Evolutionary conservation across 2,113 vertebrate genomes (phyloP).

Genomic region (Speoplatyrhinus poulsoni): DNA sequence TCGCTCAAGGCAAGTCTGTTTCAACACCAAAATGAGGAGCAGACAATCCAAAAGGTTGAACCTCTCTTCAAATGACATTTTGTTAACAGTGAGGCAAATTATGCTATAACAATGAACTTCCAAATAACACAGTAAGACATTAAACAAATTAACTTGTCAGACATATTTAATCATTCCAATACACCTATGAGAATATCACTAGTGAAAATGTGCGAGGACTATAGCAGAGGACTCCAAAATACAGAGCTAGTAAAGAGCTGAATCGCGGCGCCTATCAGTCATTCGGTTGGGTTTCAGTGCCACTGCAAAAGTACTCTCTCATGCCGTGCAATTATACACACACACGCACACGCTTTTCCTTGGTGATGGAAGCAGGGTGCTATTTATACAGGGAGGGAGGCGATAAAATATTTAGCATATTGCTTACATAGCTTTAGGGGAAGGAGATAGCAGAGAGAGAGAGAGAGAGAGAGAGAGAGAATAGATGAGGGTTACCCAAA

Average conservation of each 20-base stretch:
- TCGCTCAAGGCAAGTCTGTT: conserved; percentile 11
- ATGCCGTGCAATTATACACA: conserved; percentile 13
- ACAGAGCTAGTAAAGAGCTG: no score
- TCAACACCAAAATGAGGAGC: conserved; percentile 17
- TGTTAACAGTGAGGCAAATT: conserved; percentile 21
- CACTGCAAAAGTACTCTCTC: background rate
- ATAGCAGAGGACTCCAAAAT: no score
- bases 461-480: background rate
- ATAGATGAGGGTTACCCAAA: conserved; percentile 51
- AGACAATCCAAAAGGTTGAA: conserved; percentile 19
- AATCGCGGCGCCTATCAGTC: background rate
- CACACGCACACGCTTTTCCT: conserved; percentile 29
- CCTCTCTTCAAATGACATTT: conserved; percentile 16
- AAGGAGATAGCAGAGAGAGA: conserved; percentile 20
- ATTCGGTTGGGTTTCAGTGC: background rate
- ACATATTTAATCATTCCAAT: no score
- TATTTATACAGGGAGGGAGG: conserved; percentile 61
- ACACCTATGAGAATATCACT: no score
- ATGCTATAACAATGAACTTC: conserved; percentile 29
- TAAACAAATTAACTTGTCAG: no score
- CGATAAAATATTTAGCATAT: conserved; percentile 74
- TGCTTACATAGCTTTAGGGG: conserved; percentile 68
- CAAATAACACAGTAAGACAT: conserved; percentile 25
- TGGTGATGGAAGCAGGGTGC: conserved; percentile 52
- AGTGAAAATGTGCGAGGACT: no score